Evolutionary conservation across 2,797 vertebrate genomes (phyloP).

Genomic region (Lepus oiostolus): DNA sequence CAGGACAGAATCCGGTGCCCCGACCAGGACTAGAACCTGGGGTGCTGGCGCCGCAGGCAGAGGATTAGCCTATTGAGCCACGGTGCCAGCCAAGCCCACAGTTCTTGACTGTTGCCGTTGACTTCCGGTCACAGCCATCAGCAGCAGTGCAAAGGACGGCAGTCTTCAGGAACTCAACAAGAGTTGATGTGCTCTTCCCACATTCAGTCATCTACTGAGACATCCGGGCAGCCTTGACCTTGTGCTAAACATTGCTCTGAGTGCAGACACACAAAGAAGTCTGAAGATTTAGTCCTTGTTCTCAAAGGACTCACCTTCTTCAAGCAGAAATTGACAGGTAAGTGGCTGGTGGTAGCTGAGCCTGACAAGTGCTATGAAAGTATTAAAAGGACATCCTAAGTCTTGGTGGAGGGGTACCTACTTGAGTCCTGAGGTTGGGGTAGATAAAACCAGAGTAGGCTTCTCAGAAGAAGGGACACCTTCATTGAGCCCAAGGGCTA

Average conservation of each 20-base stretch:
- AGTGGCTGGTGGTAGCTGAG: background rate
- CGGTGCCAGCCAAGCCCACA: no score
- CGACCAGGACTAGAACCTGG: no score
- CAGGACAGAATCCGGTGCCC: no score
- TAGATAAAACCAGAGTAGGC: background rate
- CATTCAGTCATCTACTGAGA: background rate
- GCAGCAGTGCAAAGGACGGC: background rate
- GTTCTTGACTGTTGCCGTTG: background rate
- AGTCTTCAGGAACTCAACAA: background rate
- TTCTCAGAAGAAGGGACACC: background rate
- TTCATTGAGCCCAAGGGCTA: background rate
- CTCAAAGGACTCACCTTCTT: background rate
- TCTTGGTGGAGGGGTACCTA: background rate
- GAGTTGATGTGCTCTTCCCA: background rate
- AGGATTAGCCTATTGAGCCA: no score
- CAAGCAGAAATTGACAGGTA: background rate
- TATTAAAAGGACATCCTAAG: background rate
- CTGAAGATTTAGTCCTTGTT: background rate
- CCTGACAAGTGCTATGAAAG: background rate
- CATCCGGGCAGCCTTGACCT: background rate
- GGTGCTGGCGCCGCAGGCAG: no score
- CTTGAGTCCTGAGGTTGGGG: background rate
- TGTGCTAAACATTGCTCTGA: background rate
- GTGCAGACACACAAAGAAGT: background rate
- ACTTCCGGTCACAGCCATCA: background rate